Evolutionary conservation across 2,888 invertebrate species (phyloP).

Genomic region (Homarus gammarus): DNA sequence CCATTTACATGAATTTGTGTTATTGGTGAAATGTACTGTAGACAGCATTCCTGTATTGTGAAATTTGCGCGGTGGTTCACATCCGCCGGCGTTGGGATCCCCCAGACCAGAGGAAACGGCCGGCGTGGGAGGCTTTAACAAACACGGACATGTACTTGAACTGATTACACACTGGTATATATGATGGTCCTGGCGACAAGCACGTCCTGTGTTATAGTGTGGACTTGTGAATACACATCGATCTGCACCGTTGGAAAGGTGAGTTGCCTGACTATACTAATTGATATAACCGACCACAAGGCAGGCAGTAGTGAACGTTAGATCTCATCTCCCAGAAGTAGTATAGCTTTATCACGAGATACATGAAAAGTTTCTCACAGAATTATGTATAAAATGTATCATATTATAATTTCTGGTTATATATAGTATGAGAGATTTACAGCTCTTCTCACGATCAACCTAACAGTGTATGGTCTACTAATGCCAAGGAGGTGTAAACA

Average conservation of each 20-base stretch:
- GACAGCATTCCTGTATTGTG: too few species aligned
- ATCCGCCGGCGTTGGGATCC: not conserved
- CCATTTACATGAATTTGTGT: not conserved
- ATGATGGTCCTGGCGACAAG: not conserved
- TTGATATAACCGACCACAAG: not conserved
- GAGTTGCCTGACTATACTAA: not conserved
- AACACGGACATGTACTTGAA: not conserved
- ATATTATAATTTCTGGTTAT: too few species aligned
- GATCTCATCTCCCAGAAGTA: too few species aligned
- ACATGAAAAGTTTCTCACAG: too few species aligned
- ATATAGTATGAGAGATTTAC: too few species aligned
- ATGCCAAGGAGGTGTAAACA: too few species aligned
- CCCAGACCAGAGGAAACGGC: not conserved
- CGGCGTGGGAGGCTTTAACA: not conserved
- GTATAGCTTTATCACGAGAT: too few species aligned
- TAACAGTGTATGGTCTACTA: too few species aligned
- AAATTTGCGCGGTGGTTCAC: not conserved
- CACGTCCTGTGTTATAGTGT: not conserved
- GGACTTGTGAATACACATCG: not conserved
- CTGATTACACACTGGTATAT: conserved; percentile 2
- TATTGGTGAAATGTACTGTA: not conserved
- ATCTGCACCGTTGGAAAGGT: not conserved
- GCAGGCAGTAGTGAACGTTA: not conserved
- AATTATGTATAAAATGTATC: too few species aligned
- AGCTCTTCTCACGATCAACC: too few species aligned